phyloP scores from a whole-genome alignment of 2,888 invertebrate species.

The Melolontha melolontha region DNA sequence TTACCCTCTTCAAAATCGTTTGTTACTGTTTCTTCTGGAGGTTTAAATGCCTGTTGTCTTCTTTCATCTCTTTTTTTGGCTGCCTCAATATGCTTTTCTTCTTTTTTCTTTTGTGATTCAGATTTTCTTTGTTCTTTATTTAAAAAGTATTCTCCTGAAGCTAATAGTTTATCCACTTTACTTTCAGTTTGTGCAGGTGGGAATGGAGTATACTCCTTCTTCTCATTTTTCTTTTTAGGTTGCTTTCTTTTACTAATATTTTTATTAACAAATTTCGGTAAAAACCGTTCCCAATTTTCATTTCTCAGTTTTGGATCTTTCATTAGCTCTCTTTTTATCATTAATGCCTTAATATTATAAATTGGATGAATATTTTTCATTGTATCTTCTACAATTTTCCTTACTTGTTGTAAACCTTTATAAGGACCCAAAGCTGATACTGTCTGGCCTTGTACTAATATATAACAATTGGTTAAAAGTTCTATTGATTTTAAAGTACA shows the following conservation, averaged over 20 bases:
- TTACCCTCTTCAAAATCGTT: constrained; percentile 57
- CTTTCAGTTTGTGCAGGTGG: constrained; percentile 94
- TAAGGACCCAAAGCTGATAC: constrained; percentile 97
- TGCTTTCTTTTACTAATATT: constrained; percentile 90
- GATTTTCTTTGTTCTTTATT: constrained; percentile 83
- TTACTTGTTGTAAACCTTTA: constrained; percentile 86
- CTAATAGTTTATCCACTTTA: constrained; percentile 93
- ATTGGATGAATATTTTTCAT: constrained; percentile 99
- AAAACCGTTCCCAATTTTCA: constrained; percentile 96
- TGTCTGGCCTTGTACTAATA: constrained; percentile 96
- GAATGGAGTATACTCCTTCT: constrained; percentile 97
- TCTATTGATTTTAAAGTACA: constrained; percentile 98
- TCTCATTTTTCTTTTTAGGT: constrained; percentile 87
- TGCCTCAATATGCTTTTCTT: constrained; percentile 81
- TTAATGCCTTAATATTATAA: constrained; percentile 95
- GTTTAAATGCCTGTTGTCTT: constrained; percentile 83
- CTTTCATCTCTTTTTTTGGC: constrained; percentile 80
- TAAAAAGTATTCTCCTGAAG: constrained; percentile 97
- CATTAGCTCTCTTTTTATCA: constrained; percentile 96
- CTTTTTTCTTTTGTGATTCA: constrained; percentile 79
- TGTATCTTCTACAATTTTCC: constrained; percentile 93
- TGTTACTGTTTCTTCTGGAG: constrained; percentile 75
- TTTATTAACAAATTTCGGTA: constrained; percentile 92
- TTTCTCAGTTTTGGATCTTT: constrained; percentile 92
- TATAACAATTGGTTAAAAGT: constrained; percentile 94